These are phyloP conservation scores for Strigamia transsilvanica DNA, from an alignment of 2,888 invertebrate species.

Conservation along the genomic window DNA sequence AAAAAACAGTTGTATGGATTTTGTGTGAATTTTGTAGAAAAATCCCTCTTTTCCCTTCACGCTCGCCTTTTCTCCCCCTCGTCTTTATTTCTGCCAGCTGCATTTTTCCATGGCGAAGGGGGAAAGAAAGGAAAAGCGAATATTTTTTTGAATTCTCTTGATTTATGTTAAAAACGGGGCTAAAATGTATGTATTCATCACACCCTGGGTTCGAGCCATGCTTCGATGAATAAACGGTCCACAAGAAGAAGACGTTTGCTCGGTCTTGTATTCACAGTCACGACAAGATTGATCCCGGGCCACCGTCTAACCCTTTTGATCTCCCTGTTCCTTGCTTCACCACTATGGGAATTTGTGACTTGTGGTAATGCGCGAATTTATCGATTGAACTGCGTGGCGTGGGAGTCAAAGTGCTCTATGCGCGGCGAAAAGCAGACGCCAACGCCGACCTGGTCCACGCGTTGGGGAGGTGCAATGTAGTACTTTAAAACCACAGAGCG, in stretches of 20 bases:
- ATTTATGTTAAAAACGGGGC: slow-evolving; percentile 20
- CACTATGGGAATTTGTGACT: slow-evolving; percentile 35
- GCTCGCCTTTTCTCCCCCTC: background rate
- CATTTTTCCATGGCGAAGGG: slow-evolving; percentile 11
- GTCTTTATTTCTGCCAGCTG: slow-evolving; percentile 31
- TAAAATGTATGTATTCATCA: slow-evolving; percentile 31
- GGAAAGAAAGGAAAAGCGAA: slow-evolving; percentile 19
- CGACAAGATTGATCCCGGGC: slow-evolving; percentile 38
- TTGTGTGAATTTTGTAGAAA: slow-evolving; percentile 6
- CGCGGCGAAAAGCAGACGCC: background rate
- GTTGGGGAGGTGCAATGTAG: background rate
- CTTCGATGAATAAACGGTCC: slow-evolving; percentile 29
- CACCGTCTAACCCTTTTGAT: slow-evolving; percentile 28
- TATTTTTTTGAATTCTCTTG: slow-evolving; percentile 14
- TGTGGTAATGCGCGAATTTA: slow-evolving; percentile 38
- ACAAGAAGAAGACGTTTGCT: slow-evolving; percentile 11
- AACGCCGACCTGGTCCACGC: slow-evolving; percentile 1
- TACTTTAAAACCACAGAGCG: slow-evolving; percentile 35
- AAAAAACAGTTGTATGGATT: slow-evolving; percentile 4
- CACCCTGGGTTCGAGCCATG: background rate
- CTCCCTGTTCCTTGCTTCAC: slow-evolving; percentile 31
- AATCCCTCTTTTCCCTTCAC: slow-evolving; percentile 4
- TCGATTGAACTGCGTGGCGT: slow-evolving; percentile 31
- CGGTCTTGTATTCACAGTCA: slow-evolving; percentile 38
- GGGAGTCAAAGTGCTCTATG: slow-evolving; percentile 7